phyloP scores from a whole-genome alignment of 1,140 invertebrate species.

The Drosophila mojavensis region DNA sequence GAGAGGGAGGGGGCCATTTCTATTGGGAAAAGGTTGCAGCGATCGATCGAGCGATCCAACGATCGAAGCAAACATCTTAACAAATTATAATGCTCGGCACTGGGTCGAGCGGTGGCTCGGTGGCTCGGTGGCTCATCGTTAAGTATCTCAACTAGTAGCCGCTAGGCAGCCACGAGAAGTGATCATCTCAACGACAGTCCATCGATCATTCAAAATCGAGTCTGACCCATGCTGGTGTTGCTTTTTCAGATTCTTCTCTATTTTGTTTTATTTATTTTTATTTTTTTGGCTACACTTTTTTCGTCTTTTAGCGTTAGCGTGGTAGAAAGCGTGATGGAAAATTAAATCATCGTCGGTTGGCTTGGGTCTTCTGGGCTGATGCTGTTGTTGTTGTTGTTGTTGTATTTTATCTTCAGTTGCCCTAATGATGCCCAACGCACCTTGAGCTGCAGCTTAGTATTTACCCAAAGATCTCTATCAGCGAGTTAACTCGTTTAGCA shows the following conservation, averaged over 20 bases:
- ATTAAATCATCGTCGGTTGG: constrained; percentile 79
- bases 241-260: constrained; percentile 1
- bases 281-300: constrained; percentile 35
- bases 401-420: constrained; percentile 33
- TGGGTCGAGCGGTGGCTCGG: constrained; percentile 8
- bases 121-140: constrained; percentile 40
- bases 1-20: constrained; percentile 2
- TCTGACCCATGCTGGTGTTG: constrained; percentile 58
- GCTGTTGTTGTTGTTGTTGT: constrained; percentile 24
- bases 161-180: constrained; percentile 79
- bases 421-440: constrained; percentile 77
- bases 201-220: constrained; percentile 72
- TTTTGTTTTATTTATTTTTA: constrained; percentile 9
- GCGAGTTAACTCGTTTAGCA: constrained; percentile 83
- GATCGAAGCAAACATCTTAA: constrained; percentile 75
- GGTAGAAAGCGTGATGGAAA: constrained; percentile 82
- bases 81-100: constrained; percentile 67
- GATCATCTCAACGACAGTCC: constrained; percentile 79
- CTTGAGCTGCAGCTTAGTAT: constrained; percentile 71
- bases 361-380: constrained; percentile 14
- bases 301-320: constrained; percentile 27
- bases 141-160: constrained; percentile 83
- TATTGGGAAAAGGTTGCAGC: constrained; percentile 34
- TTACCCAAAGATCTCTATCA: constrained; percentile 79
- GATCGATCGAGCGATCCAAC: constrained; percentile 50